Conservation (phyloP, 2,113 vertebrate genomes). For the Lophura nycthemera region DNA sequence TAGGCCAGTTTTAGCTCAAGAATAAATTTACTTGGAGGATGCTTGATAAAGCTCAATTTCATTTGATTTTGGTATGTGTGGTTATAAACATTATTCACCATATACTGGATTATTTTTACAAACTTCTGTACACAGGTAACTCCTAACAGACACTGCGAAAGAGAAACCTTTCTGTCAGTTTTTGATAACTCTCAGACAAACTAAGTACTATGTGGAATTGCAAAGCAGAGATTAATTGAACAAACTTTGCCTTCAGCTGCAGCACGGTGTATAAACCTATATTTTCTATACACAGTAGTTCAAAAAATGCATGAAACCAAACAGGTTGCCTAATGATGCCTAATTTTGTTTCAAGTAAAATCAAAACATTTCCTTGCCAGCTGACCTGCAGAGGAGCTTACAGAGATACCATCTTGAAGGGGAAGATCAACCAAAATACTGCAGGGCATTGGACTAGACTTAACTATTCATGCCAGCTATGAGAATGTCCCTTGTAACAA, state of each 20-base stretch:
- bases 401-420: not conserved
- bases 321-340: not conserved
- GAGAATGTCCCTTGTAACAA: not conserved
- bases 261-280: not conserved
- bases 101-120: not conserved
- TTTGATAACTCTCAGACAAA: not conserved
- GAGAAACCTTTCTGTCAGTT: not conserved
- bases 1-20: not conserved
- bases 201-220: not conserved
- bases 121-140: not conserved
- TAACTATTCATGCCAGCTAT: not conserved
- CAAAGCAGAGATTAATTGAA: not conserved
- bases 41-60: not conserved
- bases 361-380: not conserved
- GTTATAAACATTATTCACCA: not conserved
- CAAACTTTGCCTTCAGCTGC: not conserved
- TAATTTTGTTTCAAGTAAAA: not conserved
- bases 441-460: not conserved
- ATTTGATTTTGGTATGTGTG: not conserved
- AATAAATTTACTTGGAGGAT: not conserved
- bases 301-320: not conserved
- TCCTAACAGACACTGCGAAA: not conserved
- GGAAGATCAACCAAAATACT: not conserved
- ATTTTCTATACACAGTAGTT: not conserved
- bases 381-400: not conserved